Percentiles rank a stretch among this genome's conserved stretches.
Evolutionary conservation across 2,888 invertebrate genomes (phyloP).

Genomic region (Sceliomorpha sp.): DNA sequence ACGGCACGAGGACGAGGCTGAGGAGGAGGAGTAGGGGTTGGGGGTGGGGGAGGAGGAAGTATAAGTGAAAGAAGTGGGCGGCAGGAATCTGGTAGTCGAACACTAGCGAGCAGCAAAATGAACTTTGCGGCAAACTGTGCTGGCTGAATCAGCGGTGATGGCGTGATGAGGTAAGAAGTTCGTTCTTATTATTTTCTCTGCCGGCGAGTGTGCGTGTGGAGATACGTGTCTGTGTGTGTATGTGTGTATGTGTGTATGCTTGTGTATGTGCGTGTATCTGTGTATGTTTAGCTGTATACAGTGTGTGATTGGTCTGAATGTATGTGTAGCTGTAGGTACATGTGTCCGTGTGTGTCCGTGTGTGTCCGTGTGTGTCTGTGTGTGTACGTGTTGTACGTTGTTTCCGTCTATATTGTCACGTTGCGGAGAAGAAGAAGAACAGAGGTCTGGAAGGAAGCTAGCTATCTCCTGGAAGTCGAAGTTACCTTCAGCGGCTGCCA

Average conservation of each 20-base stretch:
- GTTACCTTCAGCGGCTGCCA: slow-evolving; percentile 82
- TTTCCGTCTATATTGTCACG: slow-evolving; percentile 56
- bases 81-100: slow-evolving; percentile 60
- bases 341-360: slow-evolving; percentile 1
- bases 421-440: slow-evolving; percentile 70
- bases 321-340: slow-evolving; percentile 4
- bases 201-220: slow-evolving; percentile 61
- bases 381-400: slow-evolving; percentile 19
- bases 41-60: slow-evolving; percentile 44
- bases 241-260: slow-evolving; percentile 15
- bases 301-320: slow-evolving; percentile 5
- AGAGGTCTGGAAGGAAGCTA: slow-evolving; percentile 81
- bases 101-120: slow-evolving; percentile 77
- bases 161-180: slow-evolving; percentile 71
- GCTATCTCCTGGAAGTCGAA: slow-evolving; percentile 83
- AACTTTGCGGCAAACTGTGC: slow-evolving; percentile 77
- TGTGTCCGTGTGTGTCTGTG: slow-evolving; percentile 14
- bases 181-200: slow-evolving; percentile 59
- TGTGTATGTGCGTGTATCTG: slow-evolving; percentile 9
- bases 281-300: slow-evolving; percentile 6
- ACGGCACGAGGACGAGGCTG: slow-evolving; percentile 24
- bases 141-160: slow-evolving; percentile 77
- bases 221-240: slow-evolving; percentile 9
- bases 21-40: slow-evolving; percentile 32
- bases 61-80: slow-evolving; percentile 58